Conservation (phyloP, 2,113 vertebrate species). For the Spheniscus mendiculus region DNA sequence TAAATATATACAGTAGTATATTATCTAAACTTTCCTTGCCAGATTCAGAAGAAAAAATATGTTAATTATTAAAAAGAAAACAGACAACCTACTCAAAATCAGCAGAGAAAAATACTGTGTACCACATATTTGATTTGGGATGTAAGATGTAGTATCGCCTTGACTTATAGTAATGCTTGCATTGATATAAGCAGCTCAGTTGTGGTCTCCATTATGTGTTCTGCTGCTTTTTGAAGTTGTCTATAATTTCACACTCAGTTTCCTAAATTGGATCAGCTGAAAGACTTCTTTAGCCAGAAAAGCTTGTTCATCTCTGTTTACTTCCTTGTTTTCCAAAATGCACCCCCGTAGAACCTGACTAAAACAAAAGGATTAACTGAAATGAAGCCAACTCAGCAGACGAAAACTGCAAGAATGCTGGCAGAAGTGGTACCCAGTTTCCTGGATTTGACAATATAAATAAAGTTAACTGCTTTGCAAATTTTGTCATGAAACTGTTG, state of each 20-base stretch:
- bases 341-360: background rate
- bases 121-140: background rate
- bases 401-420: constrained; percentile 4
- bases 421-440: background rate
- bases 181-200: background rate
- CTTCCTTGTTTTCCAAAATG: constrained; percentile 23
- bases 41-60: background rate
- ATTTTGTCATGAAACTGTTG: background rate
- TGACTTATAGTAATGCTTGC: background rate
- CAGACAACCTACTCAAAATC: background rate
- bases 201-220: background rate
- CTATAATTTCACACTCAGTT: background rate
- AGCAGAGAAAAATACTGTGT: background rate
- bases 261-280: background rate
- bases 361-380: constrained; percentile 20
- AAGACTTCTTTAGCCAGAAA: background rate
- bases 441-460: background rate
- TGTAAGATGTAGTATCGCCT: background rate
- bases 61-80: background rate
- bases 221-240: background rate
- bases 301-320: background rate
- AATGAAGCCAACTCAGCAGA: background rate
- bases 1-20: background rate
- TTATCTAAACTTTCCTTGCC: background rate
- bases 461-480: background rate